Evolutionary conservation across 2,113 vertebrate species (phyloP), one percentile per base, ranked within the genome.

Genomic region (Sinocyclocheilus anophthalmus): DNA sequence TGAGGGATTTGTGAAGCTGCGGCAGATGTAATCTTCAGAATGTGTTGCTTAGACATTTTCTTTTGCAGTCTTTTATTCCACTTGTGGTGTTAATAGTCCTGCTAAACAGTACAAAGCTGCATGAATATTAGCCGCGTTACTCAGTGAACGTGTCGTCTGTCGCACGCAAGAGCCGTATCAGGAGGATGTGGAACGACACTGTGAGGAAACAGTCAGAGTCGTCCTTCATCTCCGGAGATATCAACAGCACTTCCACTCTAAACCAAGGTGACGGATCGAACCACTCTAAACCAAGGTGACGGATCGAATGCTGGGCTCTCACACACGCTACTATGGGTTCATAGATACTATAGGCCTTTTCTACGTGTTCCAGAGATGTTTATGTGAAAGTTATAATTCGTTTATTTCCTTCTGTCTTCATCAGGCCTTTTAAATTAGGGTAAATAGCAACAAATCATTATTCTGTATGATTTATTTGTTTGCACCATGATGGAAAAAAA

Each of bases 121-220:
- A 37, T 57, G 30, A 78, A 78, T 59, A 77, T 77, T 33, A 57
- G 4, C 3, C 14, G 16, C 26, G 20, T 55, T 33, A 55, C 55
- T 55, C 75, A 18, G 14, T 14, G 65, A 22, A 24, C 12, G 12
- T 50, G 61, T 82, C 16, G 88, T 89, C 65, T 88, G 78, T 73
- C 26, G 1, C 86, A n/a, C 82, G 90, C 95, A 99, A 99, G 98
- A 99, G 98, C 92, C 98, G 98, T 90, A 99, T 99, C 94, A 96
- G 98, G 92, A 96, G 98, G 92, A 99, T 99, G 98, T 99, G 98
- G 98, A 99, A 99, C 92, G 98, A 99, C 96, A 99, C 98, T 88
- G 98, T 99, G 94, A 96, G 98, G 94, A 99, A 99, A 94, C 98
- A 99, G 90, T 98, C 98, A 22, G 98, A 99, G 95, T 99, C 98